phyloP scores from a whole-genome alignment of 2,888 invertebrate species.

The Proisotoma minuta region DNA sequence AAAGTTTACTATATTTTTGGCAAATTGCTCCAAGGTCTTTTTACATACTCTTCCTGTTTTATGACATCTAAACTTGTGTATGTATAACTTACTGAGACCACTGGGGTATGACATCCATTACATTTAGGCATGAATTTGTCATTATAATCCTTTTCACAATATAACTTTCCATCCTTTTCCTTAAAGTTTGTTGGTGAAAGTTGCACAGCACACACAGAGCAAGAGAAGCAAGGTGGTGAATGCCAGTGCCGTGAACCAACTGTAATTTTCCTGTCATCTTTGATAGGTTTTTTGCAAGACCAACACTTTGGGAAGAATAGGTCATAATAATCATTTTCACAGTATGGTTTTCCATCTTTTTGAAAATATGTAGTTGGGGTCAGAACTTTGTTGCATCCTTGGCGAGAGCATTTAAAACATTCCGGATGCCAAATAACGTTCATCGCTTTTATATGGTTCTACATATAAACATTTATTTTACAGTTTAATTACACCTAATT shows the following conservation, averaged over 20 bases:
- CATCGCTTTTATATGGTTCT: slow-evolving; percentile 23
- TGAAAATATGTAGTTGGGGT: slow-evolving; percentile 26
- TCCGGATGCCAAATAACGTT: slow-evolving; percentile 35
- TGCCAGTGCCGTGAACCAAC: slow-evolving; percentile 37
- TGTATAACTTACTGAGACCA: slow-evolving; percentile 16
- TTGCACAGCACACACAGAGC: slow-evolving; percentile 36
- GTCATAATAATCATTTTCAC: slow-evolving; percentile 41
- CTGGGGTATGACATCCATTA: slow-evolving; percentile 37
- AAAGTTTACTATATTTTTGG: too few species aligned
- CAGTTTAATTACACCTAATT: background rate
- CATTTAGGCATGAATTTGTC: slow-evolving; percentile 45
- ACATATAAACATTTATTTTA: slow-evolving; percentile 5
- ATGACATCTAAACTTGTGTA: too few species aligned
- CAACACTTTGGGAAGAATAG: slow-evolving; percentile 44
- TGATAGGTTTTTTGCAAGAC: slow-evolving; percentile 41
- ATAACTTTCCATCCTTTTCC: slow-evolving; percentile 36
- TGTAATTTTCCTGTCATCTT: slow-evolving; percentile 40
- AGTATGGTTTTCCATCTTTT: slow-evolving; percentile 31
- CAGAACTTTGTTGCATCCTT: slow-evolving; percentile 27
- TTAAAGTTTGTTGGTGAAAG: slow-evolving; percentile 37
- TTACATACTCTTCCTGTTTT: too few species aligned
- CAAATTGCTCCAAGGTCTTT: too few species aligned
- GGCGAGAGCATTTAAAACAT: slow-evolving; percentile 25
- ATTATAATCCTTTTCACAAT: slow-evolving; percentile 43
- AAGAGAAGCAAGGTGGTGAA: slow-evolving; percentile 40